A percentile compares a stretch with the other conserved stretches of the same genome.
Evolutionary conservation across 2,888 invertebrate species (phyloP).

Genomic region (Cataglyphis albicans): DNA sequence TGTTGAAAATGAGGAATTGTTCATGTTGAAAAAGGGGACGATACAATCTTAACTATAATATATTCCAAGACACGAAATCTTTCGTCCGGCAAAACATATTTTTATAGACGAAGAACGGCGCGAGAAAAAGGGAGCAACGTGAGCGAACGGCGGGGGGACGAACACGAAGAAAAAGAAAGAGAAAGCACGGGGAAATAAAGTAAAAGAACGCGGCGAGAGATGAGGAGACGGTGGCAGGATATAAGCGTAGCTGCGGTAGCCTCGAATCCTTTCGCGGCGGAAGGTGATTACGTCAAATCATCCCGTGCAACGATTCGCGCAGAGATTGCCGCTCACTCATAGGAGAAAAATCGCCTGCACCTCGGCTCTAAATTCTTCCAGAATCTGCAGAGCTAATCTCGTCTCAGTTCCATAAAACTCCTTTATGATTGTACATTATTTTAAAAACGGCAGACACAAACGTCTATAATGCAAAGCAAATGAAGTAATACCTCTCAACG

Average conservation of each 20-base stretch:
- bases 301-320: conserved; percentile 58
- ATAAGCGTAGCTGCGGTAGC: conserved; percentile 69
- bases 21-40: neutral
- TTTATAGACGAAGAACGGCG: conserved; percentile 49
- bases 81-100: conserved; percentile 41
- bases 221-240: conserved; percentile 48
- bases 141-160: conserved; percentile 12
- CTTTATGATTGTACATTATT: conserved; percentile 35
- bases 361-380: conserved; percentile 5
- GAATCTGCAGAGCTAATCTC: conserved; percentile 17
- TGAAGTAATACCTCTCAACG: conserved; percentile 19
- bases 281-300: conserved; percentile 66
- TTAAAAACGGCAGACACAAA: neutral
- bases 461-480: conserved; percentile 14
- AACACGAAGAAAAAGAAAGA: conserved; percentile 18
- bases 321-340: conserved; percentile 25
- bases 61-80: conserved; percentile 13
- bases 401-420: conserved; percentile 28
- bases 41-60: neutral
- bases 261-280: conserved; percentile 43
- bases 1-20: neutral
- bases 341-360: conserved; percentile 38
- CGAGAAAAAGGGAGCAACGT: conserved; percentile 50
- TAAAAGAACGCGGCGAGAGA: conserved; percentile 19
- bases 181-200: conserved; percentile 42